Evolutionary conservation across 2,888 invertebrate genomes (phyloP).

Genomic region (Brachylomia viminalis): DNA sequence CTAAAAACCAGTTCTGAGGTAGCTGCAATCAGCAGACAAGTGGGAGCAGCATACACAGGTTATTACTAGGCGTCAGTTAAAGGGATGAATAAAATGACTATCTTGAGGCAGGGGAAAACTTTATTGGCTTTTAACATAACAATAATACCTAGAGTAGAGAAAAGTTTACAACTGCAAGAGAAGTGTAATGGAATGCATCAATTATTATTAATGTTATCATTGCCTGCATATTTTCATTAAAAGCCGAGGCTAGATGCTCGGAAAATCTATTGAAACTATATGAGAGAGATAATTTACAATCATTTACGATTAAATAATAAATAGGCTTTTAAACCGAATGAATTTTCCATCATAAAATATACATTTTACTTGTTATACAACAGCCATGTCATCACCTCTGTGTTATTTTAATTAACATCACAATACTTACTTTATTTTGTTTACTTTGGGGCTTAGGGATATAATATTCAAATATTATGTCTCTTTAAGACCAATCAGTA

Average conservation of each 20-base stretch:
- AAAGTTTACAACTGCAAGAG: slow-evolving; percentile 39
- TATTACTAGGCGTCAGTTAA: background rate
- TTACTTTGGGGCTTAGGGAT: slow-evolving; percentile 60
- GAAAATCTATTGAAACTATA: slow-evolving; percentile 28
- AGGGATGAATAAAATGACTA: slow-evolving; percentile 31
- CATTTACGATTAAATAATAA: slow-evolving; percentile 38
- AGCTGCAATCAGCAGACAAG: background rate
- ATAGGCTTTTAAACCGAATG: slow-evolving; percentile 27
- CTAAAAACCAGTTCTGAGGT: background rate
- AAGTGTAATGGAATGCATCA: slow-evolving; percentile 63
- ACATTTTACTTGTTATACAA: slow-evolving; percentile 59
- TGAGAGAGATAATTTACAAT: slow-evolving; percentile 22
- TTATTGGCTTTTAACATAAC: slow-evolving; percentile 61
- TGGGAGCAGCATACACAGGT: too few relatives aligned
- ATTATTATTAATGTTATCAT: slow-evolving; percentile 39
- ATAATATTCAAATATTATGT: slow-evolving; percentile 30
- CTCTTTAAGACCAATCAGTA: slow-evolving; percentile 34
- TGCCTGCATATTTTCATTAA: slow-evolving; percentile 24
- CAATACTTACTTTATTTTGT: too few relatives aligned
- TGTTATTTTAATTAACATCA: slow-evolving; percentile 67
- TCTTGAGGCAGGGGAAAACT: slow-evolving; percentile 59
- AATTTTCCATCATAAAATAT: slow-evolving; percentile 62
- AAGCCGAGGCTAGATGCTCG: slow-evolving; percentile 37
- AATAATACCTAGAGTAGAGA: slow-evolving; percentile 48
- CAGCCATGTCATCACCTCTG: slow-evolving; percentile 76